Evolutionary conservation across 1,140 invertebrate genomes (phyloP).

Genomic region (Berghia stephanieae): DNA sequence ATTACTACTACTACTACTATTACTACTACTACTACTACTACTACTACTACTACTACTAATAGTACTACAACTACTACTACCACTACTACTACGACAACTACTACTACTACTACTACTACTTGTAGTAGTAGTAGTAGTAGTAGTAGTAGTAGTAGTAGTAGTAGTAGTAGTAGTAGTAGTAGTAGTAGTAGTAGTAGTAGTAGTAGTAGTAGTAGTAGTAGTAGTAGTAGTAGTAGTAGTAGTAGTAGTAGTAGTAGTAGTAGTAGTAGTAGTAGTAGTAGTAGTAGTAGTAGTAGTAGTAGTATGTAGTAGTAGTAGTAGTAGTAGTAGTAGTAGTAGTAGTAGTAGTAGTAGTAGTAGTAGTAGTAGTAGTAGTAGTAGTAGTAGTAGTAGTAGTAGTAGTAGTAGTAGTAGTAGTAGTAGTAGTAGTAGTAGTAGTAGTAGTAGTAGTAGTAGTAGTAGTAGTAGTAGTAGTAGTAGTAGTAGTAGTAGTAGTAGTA

Average conservation of each 20-base stretch:
- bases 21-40: constrained; percentile 8
- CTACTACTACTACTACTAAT: no score
- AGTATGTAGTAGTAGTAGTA: no score
- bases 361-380: constrained; percentile 8
- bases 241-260: constrained; percentile 7
- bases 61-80: no score
- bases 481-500: constrained; percentile 8
- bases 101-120: constrained; percentile 7
- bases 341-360: constrained; percentile 7
- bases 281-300: constrained; percentile 6
- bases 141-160: neutral
- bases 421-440: constrained; percentile 4
- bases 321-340: constrained; percentile 7
- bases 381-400: constrained; percentile 7
- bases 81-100: no score
- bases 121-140: neutral
- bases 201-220: constrained; percentile 8
- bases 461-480: constrained; percentile 7
- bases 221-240: constrained; percentile 7
- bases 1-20: constrained; percentile 1
- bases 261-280: constrained; percentile 4
- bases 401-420: constrained; percentile 7
- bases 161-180: constrained; percentile 7
- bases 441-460: neutral
- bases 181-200: constrained; percentile 3